A percentile compares a stretch with the other conserved stretches of the same genome.
Evolutionary conservation across 2,888 invertebrate species (phyloP).

Genomic region (Glyphotaelius pellucidus): DNA sequence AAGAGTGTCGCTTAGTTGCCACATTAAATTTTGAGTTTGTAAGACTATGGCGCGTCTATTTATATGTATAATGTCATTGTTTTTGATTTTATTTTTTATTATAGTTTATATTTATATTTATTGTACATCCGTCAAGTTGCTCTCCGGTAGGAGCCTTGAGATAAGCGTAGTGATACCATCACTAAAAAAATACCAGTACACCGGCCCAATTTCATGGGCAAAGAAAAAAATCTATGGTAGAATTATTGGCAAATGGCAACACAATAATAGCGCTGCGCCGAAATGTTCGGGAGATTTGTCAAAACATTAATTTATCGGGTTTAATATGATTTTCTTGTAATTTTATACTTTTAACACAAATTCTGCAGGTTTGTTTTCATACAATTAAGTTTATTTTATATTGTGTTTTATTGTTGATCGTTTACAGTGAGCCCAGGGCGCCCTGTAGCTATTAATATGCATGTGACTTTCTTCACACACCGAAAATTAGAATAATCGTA

Average conservation of each 20-base stretch:
- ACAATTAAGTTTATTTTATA: background rate
- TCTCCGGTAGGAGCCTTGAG: no score
- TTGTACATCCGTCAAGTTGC: no score
- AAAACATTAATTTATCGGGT: conserved; percentile 24
- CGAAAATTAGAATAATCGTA: background rate
- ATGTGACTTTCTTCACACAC: conserved; percentile 30
- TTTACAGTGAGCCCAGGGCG: background rate
- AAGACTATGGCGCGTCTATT: no score
- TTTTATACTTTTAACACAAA: conserved; percentile 13
- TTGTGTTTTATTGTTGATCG: background rate
- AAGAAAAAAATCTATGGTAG: background rate
- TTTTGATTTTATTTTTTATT: no score
- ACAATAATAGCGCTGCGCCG: conserved; percentile 21
- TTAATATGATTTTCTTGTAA: conserved; percentile 23
- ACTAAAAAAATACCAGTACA: no score
- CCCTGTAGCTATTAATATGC: conserved; percentile 35
- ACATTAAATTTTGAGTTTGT: no score
- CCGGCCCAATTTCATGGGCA: background rate
- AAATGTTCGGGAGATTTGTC: conserved; percentile 37
- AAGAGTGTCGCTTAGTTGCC: no score
- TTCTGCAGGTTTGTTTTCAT: conserved; percentile 19
- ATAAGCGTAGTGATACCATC: no score
- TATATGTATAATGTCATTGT: no score
- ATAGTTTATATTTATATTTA: no score
- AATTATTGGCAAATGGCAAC: background rate